Evolutionary conservation across 1,140 invertebrate species (phyloP), one percentile per base, ranked within the genome.

Genomic region (Drosophila ercepeae): DNA sequence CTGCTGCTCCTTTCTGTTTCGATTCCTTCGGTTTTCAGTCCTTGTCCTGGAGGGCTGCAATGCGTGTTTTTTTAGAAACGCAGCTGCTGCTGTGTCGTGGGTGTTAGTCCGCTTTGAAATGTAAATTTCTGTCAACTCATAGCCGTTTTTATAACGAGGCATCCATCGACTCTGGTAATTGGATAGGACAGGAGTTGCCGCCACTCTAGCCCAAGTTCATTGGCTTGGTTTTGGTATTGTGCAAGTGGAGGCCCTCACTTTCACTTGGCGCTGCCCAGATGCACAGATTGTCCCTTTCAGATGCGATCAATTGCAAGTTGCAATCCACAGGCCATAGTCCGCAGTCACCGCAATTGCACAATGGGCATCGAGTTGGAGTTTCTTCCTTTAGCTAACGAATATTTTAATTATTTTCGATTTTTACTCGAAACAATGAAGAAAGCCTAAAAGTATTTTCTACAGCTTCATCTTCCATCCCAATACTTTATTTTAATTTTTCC

Each of bases 231-330:
- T 21, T 4, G 9, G n/a, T 27, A 75, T 65, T 75, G 67, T 86
- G 60, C 75, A 78, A 78, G 61, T 77, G 55, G 44, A 48, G 54
- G 63, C 54, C 27, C 60, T 65, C 44, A 83, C 81, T 84, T 84
- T 84, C 81, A 69, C 76, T 51, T 50, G 19, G 29, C 16, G 27
- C n/a, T 39, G 46, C 32, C 16, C 41, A 36, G 39, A 25, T 42
- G 32, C 23, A 27, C 46, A 51, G 44, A 25, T 68, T 54, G 60
- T 68, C 29, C 32, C 61, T 68, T 16, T 70, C 50, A 68, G 44
- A 34, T 36, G 42, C n/a, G n/a, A n/a, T n/a, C n/a, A n/a, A n/a
- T n/a, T n/a, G 45, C 13, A 41, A 63, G 14, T 42, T 25, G 9
- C 29, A 46, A 34, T 39, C 42, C 60, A 44, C 55, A 45, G 48